These are phyloP conservation scores for Tolypeutes matacus DNA, from an alignment of 2,797 vertebrate genomes.

Conservation along the genomic window DNA sequence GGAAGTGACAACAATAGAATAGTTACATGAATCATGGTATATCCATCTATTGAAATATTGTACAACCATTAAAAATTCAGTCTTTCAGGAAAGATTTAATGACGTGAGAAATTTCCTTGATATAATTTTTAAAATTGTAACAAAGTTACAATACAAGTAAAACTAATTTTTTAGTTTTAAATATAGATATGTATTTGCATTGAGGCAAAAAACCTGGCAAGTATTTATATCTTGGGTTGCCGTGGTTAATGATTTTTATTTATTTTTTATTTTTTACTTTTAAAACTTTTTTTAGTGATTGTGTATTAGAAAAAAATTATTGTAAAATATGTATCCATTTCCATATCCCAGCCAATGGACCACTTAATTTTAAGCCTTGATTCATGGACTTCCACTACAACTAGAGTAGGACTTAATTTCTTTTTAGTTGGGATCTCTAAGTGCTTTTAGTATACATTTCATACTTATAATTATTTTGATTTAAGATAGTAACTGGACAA, in stretches of 20 bases:
- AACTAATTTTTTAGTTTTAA: slow-evolving; percentile 45
- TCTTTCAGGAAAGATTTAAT: slow-evolving; percentile 23
- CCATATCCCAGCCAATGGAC: not conserved
- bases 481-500: slow-evolving; percentile 58
- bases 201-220: not conserved
- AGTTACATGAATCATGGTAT: not conserved
- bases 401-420: slow-evolving; percentile 42
- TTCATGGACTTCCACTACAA: not conserved
- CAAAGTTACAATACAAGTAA: slow-evolving; percentile 23
- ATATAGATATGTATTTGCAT: not conserved
- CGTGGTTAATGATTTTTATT: slow-evolving; percentile 3
- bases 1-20: not conserved
- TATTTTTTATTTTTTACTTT: not conserved
- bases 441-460: slow-evolving; percentile 66
- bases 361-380: slow-evolving; percentile 62
- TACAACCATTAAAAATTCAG: slow-evolving; percentile 13
- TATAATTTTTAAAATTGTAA: slow-evolving; percentile 27
- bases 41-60: slow-evolving; percentile 3
- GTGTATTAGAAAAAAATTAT: slow-evolving; percentile 38
- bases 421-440: slow-evolving; percentile 39
- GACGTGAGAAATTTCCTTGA: slow-evolving; percentile 38
- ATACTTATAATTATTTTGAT: slow-evolving; percentile 52
- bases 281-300: slow-evolving; percentile 16
- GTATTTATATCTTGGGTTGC: slow-evolving; percentile 15
- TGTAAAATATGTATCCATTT: slow-evolving; percentile 18